Evolutionary conservation across 2,113 vertebrate genomes (phyloP), one percentile per base, ranked within the genome.

Genomic region (Ciconia stormi): DNA sequence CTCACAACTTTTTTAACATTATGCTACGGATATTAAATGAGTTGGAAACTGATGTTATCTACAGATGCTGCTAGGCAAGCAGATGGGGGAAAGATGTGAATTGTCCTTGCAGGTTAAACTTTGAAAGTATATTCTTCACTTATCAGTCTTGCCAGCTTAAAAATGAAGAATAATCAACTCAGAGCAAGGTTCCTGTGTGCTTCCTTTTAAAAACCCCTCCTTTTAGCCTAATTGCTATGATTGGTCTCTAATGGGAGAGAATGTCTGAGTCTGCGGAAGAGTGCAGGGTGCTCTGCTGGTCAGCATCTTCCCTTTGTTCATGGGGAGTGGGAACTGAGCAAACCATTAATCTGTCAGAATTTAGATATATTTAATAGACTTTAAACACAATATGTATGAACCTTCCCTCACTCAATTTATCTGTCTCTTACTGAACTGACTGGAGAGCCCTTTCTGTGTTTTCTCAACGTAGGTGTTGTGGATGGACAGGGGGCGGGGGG

Each of bases 1-100:
- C 40, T 77, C 3, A 2, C 5, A 8, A 34, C 23, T 15, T 83
- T 82, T 86, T 73, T 44, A 84, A 30, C 14, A 53, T 34, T 65
- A 2, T 44, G 16, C 11, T 82, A 36, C 0, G 0, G 42, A 21
- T 85, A 58, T 21, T 66, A 44, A 78, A 46, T 46, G 17, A 79
- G 7, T 76, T 82, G 40, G 79, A 89, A 93, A 74, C 30, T 46
- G 42, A 2, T 78, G 23, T 59, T 76, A 27, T 52, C 44, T 82
- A 40, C 29, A 85, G 32, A 62, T 74, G 19, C 55, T 73, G 11
- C 34, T 22, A 30, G 59, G 59, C 40, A 74, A 81, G 82, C 14
- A 62, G 34, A 29, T 42, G 22, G 11, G 27, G n/a, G 13, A 62
- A 87, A 53, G 11, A 82, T 76, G 47, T 36, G 38, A 91, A 44